Evolutionary conservation across 2,888 invertebrate species (phyloP), one percentile per base, ranked within the genome.

Genomic region (Phortica okadai): DNA sequence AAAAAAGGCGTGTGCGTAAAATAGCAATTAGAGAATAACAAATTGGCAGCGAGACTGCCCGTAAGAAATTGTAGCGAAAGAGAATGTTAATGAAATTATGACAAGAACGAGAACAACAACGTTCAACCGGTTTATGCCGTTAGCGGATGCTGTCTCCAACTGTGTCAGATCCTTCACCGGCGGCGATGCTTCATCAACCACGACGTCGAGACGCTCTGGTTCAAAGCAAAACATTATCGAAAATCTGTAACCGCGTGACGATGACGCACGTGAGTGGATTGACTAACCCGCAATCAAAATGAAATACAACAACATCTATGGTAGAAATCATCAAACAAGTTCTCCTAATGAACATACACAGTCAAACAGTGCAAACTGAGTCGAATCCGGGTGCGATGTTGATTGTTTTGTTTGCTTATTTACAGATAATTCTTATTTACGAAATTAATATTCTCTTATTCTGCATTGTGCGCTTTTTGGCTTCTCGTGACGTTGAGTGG

Each of bases 401-500:
- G 4, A 45, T 69, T 45, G 50, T 14, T 50, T 8, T 6, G 50
- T 11, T 8, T 50, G 14, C 2, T 50, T 50, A 50, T 50, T 50
- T 50, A 14, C 14, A 11, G 50, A 50, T 14, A 50, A 50, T 50
- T 50, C 50, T 50, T 14, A 50, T 50, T 50, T 50, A 50, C 50
- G 33, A 33, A 33, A 33, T 33, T 33, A 33, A 33, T 33, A 33
- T 33, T 33, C 33, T 33, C 1, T 50, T 50, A 14, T 50, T 50
- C 50, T 14, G 14, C 50, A 11, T 14, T 50, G 50, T 3, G 70
- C 78, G 80, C 74, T 74, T 74, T 72, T 42, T 25, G 59, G 59
- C 56, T 41, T 42, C 41, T 33, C 66, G 80, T 64, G 64, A 64
- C 41, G 83, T 86, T 88, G 85, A 88, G 85, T 85, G 85, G 85